These are phyloP conservation scores for Trachops cirrhosus DNA, from an alignment of 2,797 vertebrate species.

Conservation along the genomic window DNA sequence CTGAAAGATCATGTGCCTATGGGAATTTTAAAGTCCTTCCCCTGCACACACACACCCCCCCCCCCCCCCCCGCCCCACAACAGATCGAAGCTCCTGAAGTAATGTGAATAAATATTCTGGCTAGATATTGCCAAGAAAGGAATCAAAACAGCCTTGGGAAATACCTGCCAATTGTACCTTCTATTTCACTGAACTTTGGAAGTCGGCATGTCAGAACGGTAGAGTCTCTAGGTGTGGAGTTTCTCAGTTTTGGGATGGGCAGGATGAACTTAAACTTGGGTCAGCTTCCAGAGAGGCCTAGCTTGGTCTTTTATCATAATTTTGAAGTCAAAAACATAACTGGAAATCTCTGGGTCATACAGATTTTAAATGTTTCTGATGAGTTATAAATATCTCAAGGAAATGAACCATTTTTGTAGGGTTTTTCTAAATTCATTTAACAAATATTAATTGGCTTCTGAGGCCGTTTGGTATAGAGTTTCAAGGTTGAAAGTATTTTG, in stretches of 20 bases:
- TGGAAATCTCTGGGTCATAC: background rate
- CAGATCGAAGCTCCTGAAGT: background rate
- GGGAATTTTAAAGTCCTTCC: background rate
- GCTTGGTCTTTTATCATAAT: background rate
- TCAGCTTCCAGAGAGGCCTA: background rate
- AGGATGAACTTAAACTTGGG: background rate
- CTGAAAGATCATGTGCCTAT: background rate
- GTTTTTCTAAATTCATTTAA: background rate
- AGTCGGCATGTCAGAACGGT: background rate
- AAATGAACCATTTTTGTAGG: background rate
- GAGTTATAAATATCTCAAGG: background rate
- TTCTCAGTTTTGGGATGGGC: background rate
- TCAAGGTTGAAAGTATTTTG: background rate
- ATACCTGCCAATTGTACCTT: background rate
- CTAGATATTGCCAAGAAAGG: background rate
- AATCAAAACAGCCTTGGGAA: background rate
- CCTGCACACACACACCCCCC: too few relatives aligned
- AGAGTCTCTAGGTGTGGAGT: background rate
- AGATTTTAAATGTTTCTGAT: background rate
- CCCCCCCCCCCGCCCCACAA: too few relatives aligned
- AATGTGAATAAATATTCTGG: constrained; percentile 13
- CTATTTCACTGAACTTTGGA: background rate
- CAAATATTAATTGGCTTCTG: background rate
- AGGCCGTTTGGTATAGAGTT: background rate
- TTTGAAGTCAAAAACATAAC: background rate